A percentile compares a stretch with the other conserved stretches of the same genome.
Evolutionary conservation across 2,797 vertebrate species (phyloP).

Genomic region (Euthynnus affinis): DNA sequence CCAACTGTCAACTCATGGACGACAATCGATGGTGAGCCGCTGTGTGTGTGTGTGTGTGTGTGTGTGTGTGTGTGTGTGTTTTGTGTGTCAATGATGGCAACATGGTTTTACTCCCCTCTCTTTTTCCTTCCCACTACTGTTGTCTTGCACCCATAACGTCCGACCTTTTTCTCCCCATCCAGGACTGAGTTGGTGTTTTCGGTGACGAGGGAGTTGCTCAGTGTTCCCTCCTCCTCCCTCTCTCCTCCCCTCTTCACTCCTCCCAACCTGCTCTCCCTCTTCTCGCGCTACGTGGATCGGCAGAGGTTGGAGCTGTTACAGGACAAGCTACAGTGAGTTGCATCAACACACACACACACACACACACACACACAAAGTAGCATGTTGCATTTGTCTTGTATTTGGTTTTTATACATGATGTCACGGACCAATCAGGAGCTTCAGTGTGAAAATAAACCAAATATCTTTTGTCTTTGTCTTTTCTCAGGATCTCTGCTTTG

Average conservation of each 20-base stretch:
- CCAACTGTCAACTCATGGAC: conserved; percentile 88
- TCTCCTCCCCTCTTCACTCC: conserved; percentile 91
- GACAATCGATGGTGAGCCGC: conserved; percentile 91
- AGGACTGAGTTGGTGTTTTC: conserved; percentile 96
- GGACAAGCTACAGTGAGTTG: conserved; percentile 94
- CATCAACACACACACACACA: not conserved
- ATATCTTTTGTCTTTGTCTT: conserved; percentile 3
- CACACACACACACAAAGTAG: not conserved
- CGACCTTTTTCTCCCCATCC: not conserved
- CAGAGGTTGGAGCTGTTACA: conserved; percentile 94
- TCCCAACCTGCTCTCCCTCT: conserved; percentile 91
- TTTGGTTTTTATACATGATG: not conserved
- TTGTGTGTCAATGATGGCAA: too few species aligned
- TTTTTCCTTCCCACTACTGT: too few species aligned
- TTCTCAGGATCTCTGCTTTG: conserved; percentile 81
- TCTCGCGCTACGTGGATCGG: conserved; percentile 94
- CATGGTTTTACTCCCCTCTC: not conserved
- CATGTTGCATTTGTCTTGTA: not conserved
- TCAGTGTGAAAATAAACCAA: not conserved
- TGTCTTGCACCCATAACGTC: not conserved
- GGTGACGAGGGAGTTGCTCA: conserved; percentile 92
- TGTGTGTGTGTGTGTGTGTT: too few species aligned
- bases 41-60: too few species aligned
- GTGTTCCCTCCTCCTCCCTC: conserved; percentile 88
- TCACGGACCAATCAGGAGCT: too few species aligned